Evolutionary conservation across 1,140 invertebrate species (phyloP), one percentile per base, ranked within the genome.

Genomic region (Chrysoperla carnea): DNA sequence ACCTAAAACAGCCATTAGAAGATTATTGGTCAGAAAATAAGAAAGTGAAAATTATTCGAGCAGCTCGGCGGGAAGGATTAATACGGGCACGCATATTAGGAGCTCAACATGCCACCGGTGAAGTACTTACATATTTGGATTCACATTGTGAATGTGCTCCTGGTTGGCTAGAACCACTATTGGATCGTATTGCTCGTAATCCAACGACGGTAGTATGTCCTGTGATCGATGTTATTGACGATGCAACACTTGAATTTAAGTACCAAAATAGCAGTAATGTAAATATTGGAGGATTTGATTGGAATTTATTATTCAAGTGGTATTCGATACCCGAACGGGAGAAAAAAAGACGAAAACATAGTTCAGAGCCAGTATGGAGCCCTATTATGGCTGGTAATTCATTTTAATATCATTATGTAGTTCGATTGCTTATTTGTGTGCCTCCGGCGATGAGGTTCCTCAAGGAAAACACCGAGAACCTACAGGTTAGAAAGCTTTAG

Each of bases 261-360:
- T 84, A 86, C 70, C 68, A 84, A 52, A 78, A 92, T 62, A 81
- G 87, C 28, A 73, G 77, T 43, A 77, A 81, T 13, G 83, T 89
- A 29, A 87, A 89, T 64, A 88, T 95, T 12, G 91, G 91, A 37
- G 90, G 91, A 40, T 98, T 98, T 63, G 92, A 97, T 69, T 98
- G 94, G 94, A 95, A 85, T 66, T 69, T 87, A 28, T 83, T 85
- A 63, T 94, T 94, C 61, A 93, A 91, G 64, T 94, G 90, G 95
- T 93, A 99, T 61, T 76, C 83, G 1, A 90, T 99, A 45, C 95
- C 95, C 0, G 86, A 97, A 36, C 73, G 76, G 41, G 94, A 96
- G 59, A 77, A 78, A 55, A 80, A 82, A 51, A 69, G 83, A 39
- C 83, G 94, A 52, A 73, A 81, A 53, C 81, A 84, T 62, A 71